Conservation (phyloP, 2,888 invertebrate genomes). For the Eretmocerus hayati region DNA sequence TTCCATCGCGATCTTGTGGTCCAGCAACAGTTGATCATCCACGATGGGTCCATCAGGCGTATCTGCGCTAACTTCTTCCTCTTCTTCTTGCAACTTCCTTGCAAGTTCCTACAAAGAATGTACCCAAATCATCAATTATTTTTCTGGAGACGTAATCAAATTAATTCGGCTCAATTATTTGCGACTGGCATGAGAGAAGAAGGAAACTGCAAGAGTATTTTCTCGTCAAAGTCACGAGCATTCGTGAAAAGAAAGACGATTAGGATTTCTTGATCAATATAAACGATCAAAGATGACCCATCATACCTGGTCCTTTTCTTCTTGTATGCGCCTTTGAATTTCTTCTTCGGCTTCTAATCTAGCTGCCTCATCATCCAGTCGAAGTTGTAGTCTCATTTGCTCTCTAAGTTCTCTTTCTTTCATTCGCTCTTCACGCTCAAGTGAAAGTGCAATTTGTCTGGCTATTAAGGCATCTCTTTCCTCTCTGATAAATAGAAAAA, state of each 20-base stretch:
- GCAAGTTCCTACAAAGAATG: slow-evolving; percentile 77
- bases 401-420: slow-evolving; percentile 52
- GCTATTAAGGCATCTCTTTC: slow-evolving; percentile 63
- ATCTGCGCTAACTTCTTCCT: slow-evolving; percentile 56
- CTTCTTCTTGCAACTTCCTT: slow-evolving; percentile 67
- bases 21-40: slow-evolving; percentile 42
- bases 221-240: too few relatives aligned
- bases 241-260: too few relatives aligned
- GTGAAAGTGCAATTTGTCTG: slow-evolving; percentile 59
- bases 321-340: slow-evolving; percentile 59
- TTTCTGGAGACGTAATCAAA: too few relatives aligned
- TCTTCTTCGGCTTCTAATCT: slow-evolving; percentile 43
- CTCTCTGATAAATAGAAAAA: slow-evolving; percentile 49
- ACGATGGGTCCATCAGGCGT: slow-evolving; percentile 44
- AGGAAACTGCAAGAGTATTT: too few relatives aligned
- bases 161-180: too few relatives aligned
- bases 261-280: too few relatives aligned
- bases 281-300: too few relatives aligned
- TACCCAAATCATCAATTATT: too few relatives aligned
- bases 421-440: slow-evolving; percentile 53
- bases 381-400: slow-evolving; percentile 44
- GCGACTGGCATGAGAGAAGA: too few relatives aligned
- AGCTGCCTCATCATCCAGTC: slow-evolving; percentile 41
- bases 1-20: slow-evolving; percentile 67
- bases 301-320: slow-evolving; percentile 65